Conservation (phyloP, 2,797 vertebrate species). For the Sebastes taczanowskii region DNA sequence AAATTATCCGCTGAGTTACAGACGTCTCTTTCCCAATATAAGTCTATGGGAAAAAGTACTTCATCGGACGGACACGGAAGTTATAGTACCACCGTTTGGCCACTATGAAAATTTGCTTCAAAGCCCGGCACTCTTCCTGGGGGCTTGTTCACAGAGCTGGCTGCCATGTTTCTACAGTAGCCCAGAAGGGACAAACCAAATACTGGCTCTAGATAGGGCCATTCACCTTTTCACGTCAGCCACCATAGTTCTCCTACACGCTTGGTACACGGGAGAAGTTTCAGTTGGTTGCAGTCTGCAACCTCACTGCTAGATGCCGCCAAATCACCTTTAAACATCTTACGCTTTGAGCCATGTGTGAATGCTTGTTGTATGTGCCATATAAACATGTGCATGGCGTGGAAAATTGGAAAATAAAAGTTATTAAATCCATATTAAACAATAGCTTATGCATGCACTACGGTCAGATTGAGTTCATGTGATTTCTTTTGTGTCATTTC, state of each 20-base stretch:
- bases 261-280: neutral
- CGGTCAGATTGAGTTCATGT: slow-evolving; percentile 4
- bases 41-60: no score
- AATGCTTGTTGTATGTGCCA: neutral
- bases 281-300: neutral
- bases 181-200: neutral
- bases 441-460: neutral
- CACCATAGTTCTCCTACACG: neutral
- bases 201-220: neutral
- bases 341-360: neutral
- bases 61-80: no score
- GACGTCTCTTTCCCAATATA: no score
- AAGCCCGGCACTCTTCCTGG: no score
- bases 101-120: no score
- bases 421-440: slow-evolving; percentile 17
- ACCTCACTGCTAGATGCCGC: neutral
- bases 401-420: slow-evolving; percentile 10
- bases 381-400: neutral
- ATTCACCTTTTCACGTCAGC: rapidly evolving
- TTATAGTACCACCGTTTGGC: no score
- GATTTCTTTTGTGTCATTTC: slow-evolving; percentile 19
- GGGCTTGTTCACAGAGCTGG: no score
- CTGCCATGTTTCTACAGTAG: no score
- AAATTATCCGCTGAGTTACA: no score
- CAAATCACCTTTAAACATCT: neutral